phyloP scores from a whole-genome alignment of 2,113 vertebrate genomes.

The zebrafish (Danio rerio) region GRCz12tu NC_133194.1:26534501-26535000 shows the following conservation, averaged over 20 bases:
- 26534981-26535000: constrained; percentile 76
- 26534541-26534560: constrained; percentile 66
- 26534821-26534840: no score
- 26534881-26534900: no score
- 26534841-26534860: no score
- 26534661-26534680: no score
- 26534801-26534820: no score
- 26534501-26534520: constrained; percentile 60
- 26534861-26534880: no score
- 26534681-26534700: no score
- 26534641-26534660: constrained; percentile 47
- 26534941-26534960: neutral
- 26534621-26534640: constrained; percentile 32
- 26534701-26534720: no score
- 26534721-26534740: no score
- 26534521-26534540: constrained; percentile 61
- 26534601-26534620: constrained; percentile 67
- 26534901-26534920: neutral
- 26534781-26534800: no score
- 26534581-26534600: constrained; percentile 71
- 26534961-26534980: neutral
- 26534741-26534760: no score
- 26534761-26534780: no score
- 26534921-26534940: neutral
- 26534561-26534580: constrained; percentile 76